These are phyloP conservation scores for Araneus ventricosus DNA, from an alignment of 1,140 invertebrate genomes.

Conservation along the genomic window DNA sequence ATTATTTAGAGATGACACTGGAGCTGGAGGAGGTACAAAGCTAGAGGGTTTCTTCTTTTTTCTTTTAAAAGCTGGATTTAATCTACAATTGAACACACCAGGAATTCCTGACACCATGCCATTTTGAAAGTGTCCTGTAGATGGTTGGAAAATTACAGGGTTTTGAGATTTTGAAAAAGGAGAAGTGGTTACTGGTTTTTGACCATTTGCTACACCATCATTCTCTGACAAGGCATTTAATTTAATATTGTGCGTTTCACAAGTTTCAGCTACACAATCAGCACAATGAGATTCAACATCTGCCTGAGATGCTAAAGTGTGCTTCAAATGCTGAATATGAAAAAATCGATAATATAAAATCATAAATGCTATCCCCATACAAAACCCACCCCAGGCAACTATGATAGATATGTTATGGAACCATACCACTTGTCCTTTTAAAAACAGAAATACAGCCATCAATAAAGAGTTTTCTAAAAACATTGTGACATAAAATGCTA, in stretches of 20 bases:
- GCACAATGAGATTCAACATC: constrained; percentile 68
- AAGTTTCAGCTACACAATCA: constrained; percentile 52
- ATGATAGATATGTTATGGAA: constrained; percentile 84
- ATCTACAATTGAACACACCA: constrained; percentile 93
- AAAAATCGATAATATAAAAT: constrained; percentile 90
- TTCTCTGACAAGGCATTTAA: constrained; percentile 14
- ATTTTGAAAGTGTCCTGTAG: constrained; percentile 76
- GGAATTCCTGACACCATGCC: constrained; percentile 82
- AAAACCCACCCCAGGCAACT: constrained; percentile 85
- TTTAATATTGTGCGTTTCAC: constrained; percentile 51
- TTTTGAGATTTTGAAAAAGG: constrained; percentile 74
- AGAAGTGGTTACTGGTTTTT: background rate
- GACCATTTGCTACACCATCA: constrained; percentile 26
- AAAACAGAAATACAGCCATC: constrained; percentile 85
- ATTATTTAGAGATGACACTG: constrained; percentile 77
- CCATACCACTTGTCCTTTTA: constrained; percentile 81
- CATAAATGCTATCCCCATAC: constrained; percentile 91
- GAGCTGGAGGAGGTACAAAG: constrained; percentile 88
- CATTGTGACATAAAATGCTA: constrained; percentile 95
- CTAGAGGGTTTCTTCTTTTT: constrained; percentile 94
- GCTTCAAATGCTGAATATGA: constrained; percentile 80
- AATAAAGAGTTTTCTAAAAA: constrained; percentile 91
- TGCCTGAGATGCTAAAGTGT: constrained; percentile 57
- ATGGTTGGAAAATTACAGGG: constrained; percentile 70
- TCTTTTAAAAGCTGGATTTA: constrained; percentile 88